Evolutionary conservation across 2,797 vertebrate species (phyloP).

Genomic region (Anguilla megastoma): DNA sequence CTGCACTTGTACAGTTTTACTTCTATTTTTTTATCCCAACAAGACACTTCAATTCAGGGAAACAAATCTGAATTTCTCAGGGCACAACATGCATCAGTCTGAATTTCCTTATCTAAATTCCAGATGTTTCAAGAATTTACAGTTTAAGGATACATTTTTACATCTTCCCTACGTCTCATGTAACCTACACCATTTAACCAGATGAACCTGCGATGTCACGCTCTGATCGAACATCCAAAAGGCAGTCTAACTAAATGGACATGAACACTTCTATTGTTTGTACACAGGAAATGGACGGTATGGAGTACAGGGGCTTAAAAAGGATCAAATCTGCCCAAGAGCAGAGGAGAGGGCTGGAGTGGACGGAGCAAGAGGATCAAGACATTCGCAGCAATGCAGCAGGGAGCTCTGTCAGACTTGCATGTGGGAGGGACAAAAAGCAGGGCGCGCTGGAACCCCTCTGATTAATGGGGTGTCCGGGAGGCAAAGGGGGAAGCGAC

Average conservation of each 20-base stretch:
- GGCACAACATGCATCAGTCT: background rate
- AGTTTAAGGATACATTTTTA: background rate
- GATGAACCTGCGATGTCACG: background rate
- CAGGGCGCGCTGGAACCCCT: constrained; percentile 24
- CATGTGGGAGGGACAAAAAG: background rate
- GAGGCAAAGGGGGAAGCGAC: constrained; percentile 7
- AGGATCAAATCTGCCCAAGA: background rate
- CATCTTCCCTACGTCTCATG: background rate
- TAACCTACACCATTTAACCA: background rate
- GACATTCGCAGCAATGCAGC: constrained; percentile 38
- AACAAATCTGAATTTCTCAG: background rate
- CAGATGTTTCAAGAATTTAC: background rate
- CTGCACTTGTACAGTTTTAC: background rate
- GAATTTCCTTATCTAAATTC: background rate
- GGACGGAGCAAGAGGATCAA: constrained; percentile 14
- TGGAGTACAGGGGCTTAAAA: background rate
- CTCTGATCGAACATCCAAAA: background rate
- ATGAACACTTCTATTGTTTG: background rate
- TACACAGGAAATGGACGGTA: background rate
- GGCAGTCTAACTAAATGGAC: background rate
- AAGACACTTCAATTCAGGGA: background rate
- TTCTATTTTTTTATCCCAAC: background rate
- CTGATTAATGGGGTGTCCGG: constrained; percentile 39
- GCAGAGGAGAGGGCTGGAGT: background rate
- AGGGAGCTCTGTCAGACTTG: constrained; percentile 35